phyloP scores from a whole-genome alignment of 2,113 vertebrate genomes.

The Brachypteracias leptosomus region DNA sequence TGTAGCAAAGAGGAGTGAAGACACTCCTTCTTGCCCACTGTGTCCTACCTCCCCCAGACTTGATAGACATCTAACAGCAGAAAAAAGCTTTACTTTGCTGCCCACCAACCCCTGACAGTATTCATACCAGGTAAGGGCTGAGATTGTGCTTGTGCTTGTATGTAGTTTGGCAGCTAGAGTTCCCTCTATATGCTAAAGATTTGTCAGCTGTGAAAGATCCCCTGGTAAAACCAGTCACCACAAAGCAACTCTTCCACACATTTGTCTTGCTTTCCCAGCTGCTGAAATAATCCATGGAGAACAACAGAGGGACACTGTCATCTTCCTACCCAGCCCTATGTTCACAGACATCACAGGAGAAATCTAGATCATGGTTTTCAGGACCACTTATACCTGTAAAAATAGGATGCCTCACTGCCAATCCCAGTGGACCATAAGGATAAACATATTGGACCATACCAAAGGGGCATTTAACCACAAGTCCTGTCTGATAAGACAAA shows the following conservation, averaged over 20 bases:
- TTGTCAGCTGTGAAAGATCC: background rate
- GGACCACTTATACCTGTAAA: background rate
- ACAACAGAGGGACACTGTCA: background rate
- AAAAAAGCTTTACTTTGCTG: background rate
- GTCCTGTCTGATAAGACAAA: background rate
- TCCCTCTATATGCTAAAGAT: background rate
- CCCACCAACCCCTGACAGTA: background rate
- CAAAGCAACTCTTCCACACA: background rate
- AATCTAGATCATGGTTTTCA: background rate
- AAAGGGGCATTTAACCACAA: background rate
- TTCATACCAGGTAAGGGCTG: background rate
- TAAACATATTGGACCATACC: rapidly evolving
- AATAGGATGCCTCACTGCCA: background rate
- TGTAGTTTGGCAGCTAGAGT: background rate
- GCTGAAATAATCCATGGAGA: background rate
- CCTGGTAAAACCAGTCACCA: background rate
- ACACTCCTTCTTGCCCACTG: rapidly evolving
- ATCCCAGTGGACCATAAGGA: background rate
- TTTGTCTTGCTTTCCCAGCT: background rate
- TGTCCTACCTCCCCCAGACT: background rate
- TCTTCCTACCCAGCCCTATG: background rate
- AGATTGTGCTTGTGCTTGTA: background rate
- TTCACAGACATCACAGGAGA: background rate
- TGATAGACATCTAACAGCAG: background rate
- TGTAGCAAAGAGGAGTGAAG: background rate